Base-by-base conservation (phyloP, 1,140 invertebrate species). In the Drosophila gunungcola region DNA sequence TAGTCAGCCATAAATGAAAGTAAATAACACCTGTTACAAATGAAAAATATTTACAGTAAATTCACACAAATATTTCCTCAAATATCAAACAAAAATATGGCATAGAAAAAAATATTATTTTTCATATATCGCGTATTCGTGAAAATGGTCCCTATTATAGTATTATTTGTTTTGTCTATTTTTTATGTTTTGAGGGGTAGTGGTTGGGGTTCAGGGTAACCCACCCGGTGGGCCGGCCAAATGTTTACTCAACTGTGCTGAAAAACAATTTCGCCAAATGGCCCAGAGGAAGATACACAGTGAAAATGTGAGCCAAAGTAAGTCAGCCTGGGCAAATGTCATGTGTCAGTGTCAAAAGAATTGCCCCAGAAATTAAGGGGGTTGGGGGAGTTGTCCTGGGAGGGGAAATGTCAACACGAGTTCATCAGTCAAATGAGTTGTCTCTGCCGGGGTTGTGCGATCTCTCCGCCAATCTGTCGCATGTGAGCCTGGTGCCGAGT, bases 241-340 rank as follows among this genome's bases (percentile, higher is more conserved):
- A 89, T 89, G 84, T 89, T 89, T 84, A 89, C 84, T 89, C 84
- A 89, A 89, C 84, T 89, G 84, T 89, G 84, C 78, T 84, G 84
- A 72, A 89, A 89, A 89, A 89, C 84, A 89, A 89, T 89, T 89
- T 89, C 60, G 80, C 58, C 68, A 89, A 89, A 89, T 84, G 84
- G 63, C 73, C 65, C 58, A 68, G 64, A 29, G 42, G 48, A 38
- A 43, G 29, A 42, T 41, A 34, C 39, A 27, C 38, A 39, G 55
- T 53, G 51, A 45, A 62, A 68, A 56, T 38, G 12, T 38, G 54
- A 58, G 53, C 21, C 69, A 62, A 62, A 69, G 54, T 58, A 73
- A 64, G 65, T 64, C 51, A 55, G 60, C 60, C 51, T 55, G 65
- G 73, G 52, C 84, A 89, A 89, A 89, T 89, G 84, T 89, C 84